Percentiles rank a stretch among this genome's conserved stretches.
Conservation (phyloP, 1,140 invertebrate species). For the Drosophila eugracilis region DNA sequence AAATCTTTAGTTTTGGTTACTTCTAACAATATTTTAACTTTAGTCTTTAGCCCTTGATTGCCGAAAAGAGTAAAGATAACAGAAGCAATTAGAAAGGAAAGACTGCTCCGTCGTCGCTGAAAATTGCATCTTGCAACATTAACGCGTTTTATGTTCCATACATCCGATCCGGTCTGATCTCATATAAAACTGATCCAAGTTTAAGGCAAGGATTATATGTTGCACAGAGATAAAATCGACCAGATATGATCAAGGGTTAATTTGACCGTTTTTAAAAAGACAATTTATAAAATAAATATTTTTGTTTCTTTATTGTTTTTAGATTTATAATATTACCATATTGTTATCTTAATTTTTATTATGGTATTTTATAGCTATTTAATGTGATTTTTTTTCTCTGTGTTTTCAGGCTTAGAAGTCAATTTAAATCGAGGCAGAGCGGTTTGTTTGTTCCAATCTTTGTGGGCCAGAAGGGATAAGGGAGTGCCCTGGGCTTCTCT, state of each 20-base stretch:
- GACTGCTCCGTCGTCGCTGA: constrained; percentile 22
- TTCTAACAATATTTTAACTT: too few species aligned
- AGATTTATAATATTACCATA: too few species aligned
- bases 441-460: constrained; percentile 12
- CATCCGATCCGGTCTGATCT: constrained; percentile 14
- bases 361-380: too few species aligned
- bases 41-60: too few species aligned
- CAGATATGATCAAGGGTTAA: background rate
- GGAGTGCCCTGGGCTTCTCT: constrained; percentile 22
- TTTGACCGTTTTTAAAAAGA: background rate
- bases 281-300: background rate
- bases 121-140: constrained; percentile 79
- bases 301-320: background rate
- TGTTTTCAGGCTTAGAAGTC: constrained; percentile 6
- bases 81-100: constrained; percentile 37
- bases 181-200: constrained; percentile 19
- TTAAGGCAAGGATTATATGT: constrained; percentile 10
- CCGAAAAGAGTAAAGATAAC: constrained; percentile 27
- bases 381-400: too few species aligned
- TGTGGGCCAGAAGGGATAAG: background rate
- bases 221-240: constrained; percentile 14
- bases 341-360: too few species aligned
- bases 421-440: constrained; percentile 3
- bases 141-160: constrained; percentile 69
- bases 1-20: too few species aligned